A percentile compares a stretch with the other conserved stretches of the same genome.
These are phyloP conservation scores for Petrolisthes manimaculis DNA, from an alignment of 2,888 invertebrate genomes.

Conservation along the genomic window DNA sequence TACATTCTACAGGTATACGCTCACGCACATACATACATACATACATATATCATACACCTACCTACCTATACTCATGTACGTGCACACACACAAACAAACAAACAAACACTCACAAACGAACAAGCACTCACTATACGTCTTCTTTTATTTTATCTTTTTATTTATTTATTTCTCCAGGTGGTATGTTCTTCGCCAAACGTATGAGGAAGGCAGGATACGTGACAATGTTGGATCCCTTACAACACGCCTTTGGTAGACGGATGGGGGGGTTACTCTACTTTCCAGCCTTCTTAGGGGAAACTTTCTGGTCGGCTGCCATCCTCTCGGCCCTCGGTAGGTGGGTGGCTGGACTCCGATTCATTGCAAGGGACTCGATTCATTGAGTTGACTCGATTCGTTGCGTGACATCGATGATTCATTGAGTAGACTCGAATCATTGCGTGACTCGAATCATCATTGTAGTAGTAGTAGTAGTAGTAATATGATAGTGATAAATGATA, in stretches of 20 bases:
- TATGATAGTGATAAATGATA: too few relatives aligned
- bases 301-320: slow-evolving; percentile 99
- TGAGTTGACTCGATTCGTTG: too few relatives aligned
- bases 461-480: too few relatives aligned
- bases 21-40: too few relatives aligned
- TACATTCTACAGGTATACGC: too few relatives aligned
- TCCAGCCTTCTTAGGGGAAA: slow-evolving; percentile 96
- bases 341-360: neutral
- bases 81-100: too few relatives aligned
- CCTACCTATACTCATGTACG: too few relatives aligned
- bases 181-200: slow-evolving; percentile 96
- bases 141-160: too few relatives aligned
- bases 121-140: neutral
- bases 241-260: slow-evolving; percentile 94
- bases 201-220: slow-evolving; percentile 98
- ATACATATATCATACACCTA: too few relatives aligned
- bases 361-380: neutral
- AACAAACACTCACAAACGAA: neutral
- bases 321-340: slow-evolving; percentile 88
- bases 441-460: too few relatives aligned
- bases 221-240: slow-evolving; percentile 98
- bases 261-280: slow-evolving; percentile 97
- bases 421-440: too few relatives aligned
- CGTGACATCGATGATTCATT: too few relatives aligned
- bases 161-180: slow-evolving; percentile 76